These are phyloP conservation scores for Drosophila pseudotalamancana DNA, from an alignment of 2,888 invertebrate genomes.

Conservation along the genomic window DNA sequence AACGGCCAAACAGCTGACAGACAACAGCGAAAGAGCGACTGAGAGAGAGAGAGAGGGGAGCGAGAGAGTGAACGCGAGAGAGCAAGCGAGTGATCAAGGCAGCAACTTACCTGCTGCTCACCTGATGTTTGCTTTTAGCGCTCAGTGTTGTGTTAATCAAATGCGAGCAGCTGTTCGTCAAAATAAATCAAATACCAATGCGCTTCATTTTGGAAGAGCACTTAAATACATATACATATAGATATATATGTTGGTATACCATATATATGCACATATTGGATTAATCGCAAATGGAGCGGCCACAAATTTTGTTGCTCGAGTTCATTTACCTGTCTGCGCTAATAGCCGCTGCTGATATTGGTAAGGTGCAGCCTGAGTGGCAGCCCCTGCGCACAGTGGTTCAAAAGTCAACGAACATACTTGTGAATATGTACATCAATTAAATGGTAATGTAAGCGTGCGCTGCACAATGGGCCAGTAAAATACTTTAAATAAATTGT, in stretches of 20 bases:
- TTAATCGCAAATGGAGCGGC: neutral
- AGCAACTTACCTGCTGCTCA: conserved; percentile 25
- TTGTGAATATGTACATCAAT: neutral
- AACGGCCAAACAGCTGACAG: conserved; percentile 40
- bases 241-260: neutral
- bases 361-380: conserved; percentile 21
- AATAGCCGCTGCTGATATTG: conserved; percentile 33
- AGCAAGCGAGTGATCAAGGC: neutral
- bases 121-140: conserved; percentile 35
- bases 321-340: conserved; percentile 48
- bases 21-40: neutral
- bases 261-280: neutral
- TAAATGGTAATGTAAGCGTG: too few species aligned
- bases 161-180: conserved; percentile 33
- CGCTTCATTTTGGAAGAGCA: neutral
- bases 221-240: neutral
- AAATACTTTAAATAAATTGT: too few species aligned
- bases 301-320: conserved; percentile 20
- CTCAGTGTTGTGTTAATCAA: conserved; percentile 43
- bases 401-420: neutral
- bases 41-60: neutral
- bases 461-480: too few species aligned
- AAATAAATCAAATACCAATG: neutral
- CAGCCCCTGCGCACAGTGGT: conserved; percentile 30
- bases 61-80: neutral